phyloP scores from a whole-genome alignment of 1,140 invertebrate species.

The Drosophila triauraria region DNA sequence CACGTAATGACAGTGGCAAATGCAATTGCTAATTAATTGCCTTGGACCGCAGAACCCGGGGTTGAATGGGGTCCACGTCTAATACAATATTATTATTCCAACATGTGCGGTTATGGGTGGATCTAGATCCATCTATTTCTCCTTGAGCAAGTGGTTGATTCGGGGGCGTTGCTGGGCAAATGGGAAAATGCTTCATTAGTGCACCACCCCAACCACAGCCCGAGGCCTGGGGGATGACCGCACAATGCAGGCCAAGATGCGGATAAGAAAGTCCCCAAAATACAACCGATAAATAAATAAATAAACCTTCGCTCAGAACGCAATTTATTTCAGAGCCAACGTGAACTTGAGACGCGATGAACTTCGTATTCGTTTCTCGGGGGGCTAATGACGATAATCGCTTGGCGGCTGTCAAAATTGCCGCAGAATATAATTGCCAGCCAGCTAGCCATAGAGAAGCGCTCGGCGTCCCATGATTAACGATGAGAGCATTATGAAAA shows the following conservation, averaged over 20 bases:
- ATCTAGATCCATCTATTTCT: slow-evolving; percentile 42
- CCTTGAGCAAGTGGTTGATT: slow-evolving; percentile 24
- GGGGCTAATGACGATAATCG: slow-evolving; percentile 76
- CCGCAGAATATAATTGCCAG: slow-evolving; percentile 72
- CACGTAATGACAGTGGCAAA: slow-evolving; percentile 80
- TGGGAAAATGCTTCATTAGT: slow-evolving; percentile 48
- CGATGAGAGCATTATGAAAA: slow-evolving; percentile 77
- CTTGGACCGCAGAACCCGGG: slow-evolving; percentile 13
- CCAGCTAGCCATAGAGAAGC: slow-evolving; percentile 44
- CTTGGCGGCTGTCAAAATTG: slow-evolving; percentile 74
- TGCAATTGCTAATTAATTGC: slow-evolving; percentile 84
- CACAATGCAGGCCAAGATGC: slow-evolving; percentile 6
- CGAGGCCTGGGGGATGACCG: neutral
- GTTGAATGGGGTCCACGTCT: slow-evolving; percentile 61
- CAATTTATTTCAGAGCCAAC: slow-evolving; percentile 37
- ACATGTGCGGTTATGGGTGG: slow-evolving; percentile 68
- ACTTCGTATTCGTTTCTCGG: slow-evolving; percentile 40
- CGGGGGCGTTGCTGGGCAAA: slow-evolving; percentile 56
- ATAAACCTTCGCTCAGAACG: slow-evolving; percentile 31
- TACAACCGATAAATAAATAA: neutral
- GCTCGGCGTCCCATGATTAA: slow-evolving; percentile 70
- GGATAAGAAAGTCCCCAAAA: slow-evolving; percentile 29
- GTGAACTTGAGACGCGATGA: slow-evolving; percentile 65
- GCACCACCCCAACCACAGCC: slow-evolving; percentile 22
- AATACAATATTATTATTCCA: slow-evolving; percentile 79